These are phyloP conservation scores for Megaptera novaeangliae DNA, from an alignment of 2,113 vertebrate species.

Conservation along the genomic window DNA sequence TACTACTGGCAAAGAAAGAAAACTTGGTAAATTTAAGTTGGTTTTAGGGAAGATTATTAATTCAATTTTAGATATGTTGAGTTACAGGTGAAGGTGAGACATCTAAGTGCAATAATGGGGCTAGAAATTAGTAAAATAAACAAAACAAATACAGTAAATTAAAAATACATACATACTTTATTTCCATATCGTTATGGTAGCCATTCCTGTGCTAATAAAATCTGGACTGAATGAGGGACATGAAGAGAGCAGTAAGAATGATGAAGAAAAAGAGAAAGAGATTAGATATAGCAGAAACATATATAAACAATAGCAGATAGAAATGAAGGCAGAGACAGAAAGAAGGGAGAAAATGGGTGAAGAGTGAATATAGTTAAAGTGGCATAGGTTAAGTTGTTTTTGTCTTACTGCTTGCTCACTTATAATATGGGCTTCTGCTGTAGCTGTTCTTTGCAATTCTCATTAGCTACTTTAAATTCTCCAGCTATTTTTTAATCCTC, in stretches of 20 bases:
- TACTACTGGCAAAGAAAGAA: neutral
- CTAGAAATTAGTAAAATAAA: constrained; percentile 36
- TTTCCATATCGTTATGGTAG: constrained; percentile 42
- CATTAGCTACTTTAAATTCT: constrained; percentile 33
- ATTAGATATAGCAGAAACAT: constrained; percentile 17
- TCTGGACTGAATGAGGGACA: neutral
- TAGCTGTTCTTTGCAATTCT: constrained; percentile 12
- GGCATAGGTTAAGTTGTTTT: neutral
- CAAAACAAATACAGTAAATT: constrained; percentile 39
- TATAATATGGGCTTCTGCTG: neutral
- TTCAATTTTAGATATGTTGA: constrained; percentile 24
- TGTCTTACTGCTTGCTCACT: neutral
- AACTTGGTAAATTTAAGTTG: neutral
- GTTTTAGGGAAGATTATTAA: constrained; percentile 16
- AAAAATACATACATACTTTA: constrained; percentile 53
- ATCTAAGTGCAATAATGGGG: neutral
- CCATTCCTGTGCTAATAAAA: constrained; percentile 49
- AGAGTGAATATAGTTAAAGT: constrained; percentile 23
- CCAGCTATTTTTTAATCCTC: neutral
- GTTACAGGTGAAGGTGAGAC: neutral
- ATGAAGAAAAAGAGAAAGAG: neutral
- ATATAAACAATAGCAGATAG: neutral
- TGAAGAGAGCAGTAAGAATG: constrained; percentile 18
- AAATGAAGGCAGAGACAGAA: constrained; percentile 1
- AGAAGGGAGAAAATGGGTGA: neutral